These are phyloP conservation scores for Drosophila monieri DNA, from an alignment of 2,888 invertebrate genomes.

Conservation along the genomic window DNA sequence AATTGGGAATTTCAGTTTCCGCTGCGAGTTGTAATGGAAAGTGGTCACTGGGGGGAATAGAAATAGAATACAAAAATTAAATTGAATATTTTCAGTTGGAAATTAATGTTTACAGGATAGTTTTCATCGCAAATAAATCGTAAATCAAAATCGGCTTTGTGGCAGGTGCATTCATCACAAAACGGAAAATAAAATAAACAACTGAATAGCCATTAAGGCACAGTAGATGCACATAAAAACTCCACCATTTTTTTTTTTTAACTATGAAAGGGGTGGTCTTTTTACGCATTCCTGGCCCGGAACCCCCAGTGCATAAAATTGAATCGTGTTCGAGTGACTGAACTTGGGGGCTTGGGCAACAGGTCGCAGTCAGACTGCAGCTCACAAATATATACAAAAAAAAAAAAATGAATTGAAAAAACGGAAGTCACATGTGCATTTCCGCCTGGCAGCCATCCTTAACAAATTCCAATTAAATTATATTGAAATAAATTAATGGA, in stretches of 20 bases:
- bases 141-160: no score
- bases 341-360: slow-evolving; percentile 23
- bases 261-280: slow-evolving; percentile 2
- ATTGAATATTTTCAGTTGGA: not conserved
- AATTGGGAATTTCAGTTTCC: slow-evolving; percentile 5
- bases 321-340: slow-evolving; percentile 25
- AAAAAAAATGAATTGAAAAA: slow-evolving; percentile 53
- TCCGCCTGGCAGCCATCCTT: slow-evolving; percentile 66
- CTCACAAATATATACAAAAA: slow-evolving; percentile 45
- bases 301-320: slow-evolving; percentile 42
- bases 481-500: slow-evolving; percentile 76
- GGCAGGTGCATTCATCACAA: slow-evolving; percentile 2
- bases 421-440: slow-evolving; percentile 73
- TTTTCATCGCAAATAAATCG: no score
- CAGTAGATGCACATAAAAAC: slow-evolving; percentile 12
- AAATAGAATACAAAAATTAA: not conserved
- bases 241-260: not conserved
- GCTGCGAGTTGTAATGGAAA: slow-evolving; percentile 37
- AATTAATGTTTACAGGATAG: not conserved
- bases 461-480: slow-evolving; percentile 73
- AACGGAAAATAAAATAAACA: not conserved
- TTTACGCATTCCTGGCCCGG: slow-evolving; percentile 21
- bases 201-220: slow-evolving; percentile 4
- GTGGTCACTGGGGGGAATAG: slow-evolving; percentile 20
- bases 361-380: slow-evolving; percentile 15